Base-by-base conservation (phyloP, 1,140 invertebrate species). In the Drosophila erecta region DNA sequence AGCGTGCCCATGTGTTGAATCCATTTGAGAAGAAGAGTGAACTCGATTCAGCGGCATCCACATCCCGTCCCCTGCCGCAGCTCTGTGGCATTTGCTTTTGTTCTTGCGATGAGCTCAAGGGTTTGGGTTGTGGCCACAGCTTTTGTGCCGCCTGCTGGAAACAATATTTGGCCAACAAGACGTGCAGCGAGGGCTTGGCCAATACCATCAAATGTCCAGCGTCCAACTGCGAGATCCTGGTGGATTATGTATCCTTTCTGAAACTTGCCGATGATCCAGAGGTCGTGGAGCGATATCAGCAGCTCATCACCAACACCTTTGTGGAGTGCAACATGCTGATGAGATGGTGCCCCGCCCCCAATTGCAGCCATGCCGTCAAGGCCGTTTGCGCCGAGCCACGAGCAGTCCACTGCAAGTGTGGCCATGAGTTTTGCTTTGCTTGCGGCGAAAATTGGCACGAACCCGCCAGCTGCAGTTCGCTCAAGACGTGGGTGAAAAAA, bases 381-480 rank as follows among this genome's bases (percentile, higher is more conserved):
- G 98, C 98, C 41, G 95, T 97, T 89, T 97, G 97, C 92, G 95
- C 96, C 37, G 98, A 99, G 92, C 93, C 96, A 33, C 96, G 97
- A 81, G 96, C 97, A 4, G 98, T 99, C 3, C 97, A 95, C 17
- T 99, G 99, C 92, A 95, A 95, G 83, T 99, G 98, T 92, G 95
- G 94, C 12, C 97, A 98, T 92, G 96, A 95, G 20, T 99, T 99
- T 93, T 99, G 98, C 93, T 99, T 99, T 94, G 94, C 96, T 12
- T 99, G 99, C 93, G 97, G 97, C 20, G 97, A 99, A 93, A 98
- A 98, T 92, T 99, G 98, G 98, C 99, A 99, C 93, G 98, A 99
- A 92, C 99, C 99, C 1, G 98, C 99, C 3, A 97, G 97, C 81
- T 99, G 99, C 93, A 94, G 95, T 83, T 94, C 98, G 90, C 94